Evolutionary conservation across 2,113 vertebrate species (phyloP).

Genomic region (Riparia riparia): DNA sequence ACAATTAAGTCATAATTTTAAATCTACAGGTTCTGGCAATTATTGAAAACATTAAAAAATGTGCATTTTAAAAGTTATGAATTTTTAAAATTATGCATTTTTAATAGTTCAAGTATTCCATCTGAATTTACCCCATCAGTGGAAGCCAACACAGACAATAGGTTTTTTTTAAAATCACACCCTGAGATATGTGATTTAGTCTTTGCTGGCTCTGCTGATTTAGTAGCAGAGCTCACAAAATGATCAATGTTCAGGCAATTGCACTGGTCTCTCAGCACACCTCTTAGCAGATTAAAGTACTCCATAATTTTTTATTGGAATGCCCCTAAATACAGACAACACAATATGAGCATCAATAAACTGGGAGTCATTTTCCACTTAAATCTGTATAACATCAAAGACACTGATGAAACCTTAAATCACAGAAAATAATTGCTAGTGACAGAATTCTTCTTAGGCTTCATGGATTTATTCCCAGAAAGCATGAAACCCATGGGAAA

Average conservation of each 20-base stretch:
- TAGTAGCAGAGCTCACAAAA: background rate
- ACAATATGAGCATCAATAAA: background rate
- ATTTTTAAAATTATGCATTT: background rate
- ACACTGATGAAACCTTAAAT: background rate
- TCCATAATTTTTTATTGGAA: slow-evolving; percentile 2
- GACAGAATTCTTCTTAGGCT: background rate
- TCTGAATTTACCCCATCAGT: background rate
- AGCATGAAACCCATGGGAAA: background rate
- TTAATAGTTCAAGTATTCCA: background rate
- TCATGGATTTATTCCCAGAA: slow-evolving; percentile 2
- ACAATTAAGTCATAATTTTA: background rate
- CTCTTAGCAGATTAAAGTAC: slow-evolving; percentile 31
- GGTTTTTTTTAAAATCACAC: background rate
- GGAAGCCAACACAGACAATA: background rate
- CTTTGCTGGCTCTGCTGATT: background rate
- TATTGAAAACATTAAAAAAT: background rate
- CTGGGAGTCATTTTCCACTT: background rate
- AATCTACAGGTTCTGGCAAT: background rate
- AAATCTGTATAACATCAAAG: background rate
- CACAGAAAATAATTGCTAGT: background rate
- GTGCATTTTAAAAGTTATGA: fast-evolving
- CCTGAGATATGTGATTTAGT: background rate
- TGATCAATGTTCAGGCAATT: slow-evolving; percentile 4
- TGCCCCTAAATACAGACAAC: slow-evolving; percentile 1
- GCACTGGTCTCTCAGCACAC: background rate